Evolutionary conservation across 2,797 vertebrate species (phyloP).

Genomic region (Sebastes taczanowskii): DNA sequence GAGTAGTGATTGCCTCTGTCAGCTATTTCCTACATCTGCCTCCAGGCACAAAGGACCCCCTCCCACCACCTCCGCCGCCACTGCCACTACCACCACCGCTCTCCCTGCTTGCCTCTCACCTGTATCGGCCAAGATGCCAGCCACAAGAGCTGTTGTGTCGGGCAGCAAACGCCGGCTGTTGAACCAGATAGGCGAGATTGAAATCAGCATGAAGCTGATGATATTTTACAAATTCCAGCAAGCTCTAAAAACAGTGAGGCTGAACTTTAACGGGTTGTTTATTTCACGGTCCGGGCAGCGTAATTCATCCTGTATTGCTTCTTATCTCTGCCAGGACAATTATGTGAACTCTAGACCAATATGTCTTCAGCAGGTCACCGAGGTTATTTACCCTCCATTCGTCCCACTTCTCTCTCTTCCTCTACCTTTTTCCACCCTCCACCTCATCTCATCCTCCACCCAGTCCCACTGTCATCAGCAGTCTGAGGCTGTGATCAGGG

Average conservation of each 20-base stretch:
- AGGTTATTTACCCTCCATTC: conserved; percentile 44
- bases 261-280: conserved; percentile 27
- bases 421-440: conserved; percentile 13
- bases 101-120: conserved; percentile 58
- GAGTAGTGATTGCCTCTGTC: conserved; percentile 76
- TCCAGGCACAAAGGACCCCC: conserved; percentile 63
- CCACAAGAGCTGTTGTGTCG: conserved; percentile 11
- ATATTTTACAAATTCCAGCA: conserved; percentile 34
- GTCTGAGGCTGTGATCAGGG: conserved; percentile 62
- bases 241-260: conserved; percentile 13
- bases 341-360: conserved; percentile 7
- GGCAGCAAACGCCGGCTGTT: conserved; percentile 23
- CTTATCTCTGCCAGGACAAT: conserved; percentile 35
- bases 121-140: conserved; percentile 33
- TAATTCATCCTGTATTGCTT: conserved; percentile 23
- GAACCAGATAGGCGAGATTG: conserved; percentile 44
- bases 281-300: conserved; percentile 22
- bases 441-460: conserved; percentile 23
- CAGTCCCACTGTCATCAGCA: conserved; percentile 66
- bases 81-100: neutral
- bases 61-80: neutral
- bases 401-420: conserved; percentile 2
- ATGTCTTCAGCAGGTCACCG: conserved; percentile 24
- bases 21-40: conserved; percentile 79
- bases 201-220: conserved; percentile 45